Evolutionary conservation across 2,113 vertebrate species (phyloP).

Genomic region (Lontra canadensis): DNA sequence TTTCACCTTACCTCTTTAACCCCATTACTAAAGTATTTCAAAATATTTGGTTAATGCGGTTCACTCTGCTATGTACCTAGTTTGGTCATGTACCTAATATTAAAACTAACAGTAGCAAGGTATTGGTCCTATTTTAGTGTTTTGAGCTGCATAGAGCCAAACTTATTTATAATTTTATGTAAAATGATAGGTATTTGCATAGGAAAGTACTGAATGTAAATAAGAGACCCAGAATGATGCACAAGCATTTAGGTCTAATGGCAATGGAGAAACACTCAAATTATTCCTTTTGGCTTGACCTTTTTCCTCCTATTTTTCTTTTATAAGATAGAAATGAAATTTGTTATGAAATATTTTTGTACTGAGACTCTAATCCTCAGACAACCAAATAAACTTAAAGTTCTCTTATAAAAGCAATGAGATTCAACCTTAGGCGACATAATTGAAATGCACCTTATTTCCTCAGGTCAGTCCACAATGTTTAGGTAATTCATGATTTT

Average conservation of each 20-base stretch:
- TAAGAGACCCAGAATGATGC: neutral
- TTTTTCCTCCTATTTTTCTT: neutral
- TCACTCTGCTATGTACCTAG: neutral
- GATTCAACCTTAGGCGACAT: neutral
- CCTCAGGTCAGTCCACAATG: neutral
- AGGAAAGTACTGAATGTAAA: neutral
- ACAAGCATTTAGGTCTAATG: neutral
- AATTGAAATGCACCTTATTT: neutral
- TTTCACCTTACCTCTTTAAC: neutral
- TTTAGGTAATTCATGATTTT: neutral
- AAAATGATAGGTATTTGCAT: neutral
- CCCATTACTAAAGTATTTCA: neutral
- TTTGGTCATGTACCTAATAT: neutral
- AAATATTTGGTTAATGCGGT: neutral
- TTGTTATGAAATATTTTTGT: neutral
- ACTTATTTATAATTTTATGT: neutral
- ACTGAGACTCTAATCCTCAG: neutral
- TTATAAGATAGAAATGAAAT: neutral
- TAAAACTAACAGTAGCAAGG: neutral
- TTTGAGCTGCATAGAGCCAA: neutral
- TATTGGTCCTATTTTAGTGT: neutral
- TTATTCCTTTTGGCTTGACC: neutral
- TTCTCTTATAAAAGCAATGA: neutral
- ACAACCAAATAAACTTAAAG: neutral
- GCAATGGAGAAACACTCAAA: neutral